A percentile compares a stretch with the other conserved stretches of the same genome.
Conservation (phyloP, 2,888 invertebrate species). For the Leptinotarsa peninsularis region DNA sequence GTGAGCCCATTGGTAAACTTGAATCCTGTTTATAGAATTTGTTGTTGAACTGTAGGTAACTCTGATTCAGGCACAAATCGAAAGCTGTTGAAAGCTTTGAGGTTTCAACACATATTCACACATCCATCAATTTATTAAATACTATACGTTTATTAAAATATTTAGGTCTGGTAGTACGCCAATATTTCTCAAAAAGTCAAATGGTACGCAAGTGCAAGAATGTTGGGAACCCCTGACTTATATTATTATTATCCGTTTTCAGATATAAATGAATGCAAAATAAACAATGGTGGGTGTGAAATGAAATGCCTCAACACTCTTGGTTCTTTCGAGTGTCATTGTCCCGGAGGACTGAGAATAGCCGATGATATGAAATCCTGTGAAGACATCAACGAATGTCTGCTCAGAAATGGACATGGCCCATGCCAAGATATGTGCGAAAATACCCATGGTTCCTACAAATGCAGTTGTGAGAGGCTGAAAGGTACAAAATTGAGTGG, state of each 20-base stretch:
- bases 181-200: too few relatives aligned
- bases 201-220: too few relatives aligned
- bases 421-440: slow-evolving; percentile 75
- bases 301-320: slow-evolving; percentile 70
- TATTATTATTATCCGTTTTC: slow-evolving; percentile 19
- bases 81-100: too few relatives aligned
- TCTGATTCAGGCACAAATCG: too few relatives aligned
- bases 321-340: slow-evolving; percentile 71
- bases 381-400: slow-evolving; percentile 74
- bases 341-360: slow-evolving; percentile 69
- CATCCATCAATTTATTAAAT: too few relatives aligned
- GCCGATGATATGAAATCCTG: slow-evolving; percentile 53
- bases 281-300: slow-evolving; percentile 70
- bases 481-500: slow-evolving; percentile 71
- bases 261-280: slow-evolving; percentile 73
- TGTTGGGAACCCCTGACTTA: too few relatives aligned
- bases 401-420: slow-evolving; percentile 74
- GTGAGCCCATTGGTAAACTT: too few relatives aligned
- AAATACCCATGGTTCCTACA: slow-evolving; percentile 72
- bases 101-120: too few relatives aligned
- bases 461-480: slow-evolving; percentile 70
- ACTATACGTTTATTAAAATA: too few relatives aligned
- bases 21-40: too few relatives aligned
- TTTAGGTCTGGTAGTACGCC: too few relatives aligned
- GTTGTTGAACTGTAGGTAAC: too few relatives aligned